A percentile compares a stretch with the other conserved stretches of the same genome.
Evolutionary conservation across 2,888 invertebrate genomes (phyloP).

Genomic region (Norana najaformis): DNA sequence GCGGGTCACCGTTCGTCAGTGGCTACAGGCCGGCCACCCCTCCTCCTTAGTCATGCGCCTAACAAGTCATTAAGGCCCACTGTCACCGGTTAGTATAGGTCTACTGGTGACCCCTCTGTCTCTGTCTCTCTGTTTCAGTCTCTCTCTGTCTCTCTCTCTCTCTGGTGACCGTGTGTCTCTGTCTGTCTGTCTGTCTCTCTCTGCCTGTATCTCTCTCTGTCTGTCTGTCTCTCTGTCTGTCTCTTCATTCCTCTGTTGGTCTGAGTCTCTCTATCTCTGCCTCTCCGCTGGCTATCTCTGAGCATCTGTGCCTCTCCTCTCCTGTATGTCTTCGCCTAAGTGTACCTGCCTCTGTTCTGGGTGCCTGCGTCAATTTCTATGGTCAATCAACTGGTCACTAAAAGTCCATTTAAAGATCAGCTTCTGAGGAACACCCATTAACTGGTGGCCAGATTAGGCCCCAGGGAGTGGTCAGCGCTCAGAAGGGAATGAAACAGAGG

Average conservation of each 20-base stretch:
- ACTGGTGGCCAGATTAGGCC: neutral
- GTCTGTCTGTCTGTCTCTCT: neutral
- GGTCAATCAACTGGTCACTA: neutral
- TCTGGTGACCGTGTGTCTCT: no score
- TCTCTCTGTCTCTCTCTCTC: neutral
- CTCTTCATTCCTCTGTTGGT: neutral
- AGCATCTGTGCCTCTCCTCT: neutral
- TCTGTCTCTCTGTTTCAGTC: neutral
- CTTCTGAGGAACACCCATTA: neutral
- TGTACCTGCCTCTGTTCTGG: constrained; percentile 1
- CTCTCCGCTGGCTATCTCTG: no score
- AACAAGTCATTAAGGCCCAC: neutral
- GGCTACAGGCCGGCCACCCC: neutral
- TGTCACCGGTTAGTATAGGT: constrained; percentile 3
- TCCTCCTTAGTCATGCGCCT: neutral
- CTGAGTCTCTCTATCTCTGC: neutral
- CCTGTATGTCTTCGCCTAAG: neutral
- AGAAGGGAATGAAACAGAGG: neutral
- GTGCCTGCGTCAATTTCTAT: neutral
- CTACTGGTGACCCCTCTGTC: neutral
- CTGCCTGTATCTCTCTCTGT: neutral
- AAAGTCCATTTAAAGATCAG: neutral
- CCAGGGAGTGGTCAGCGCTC: neutral
- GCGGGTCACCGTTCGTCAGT: constrained; percentile 5
- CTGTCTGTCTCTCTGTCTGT: neutral